Evolutionary conservation across 2,888 invertebrate genomes (phyloP).

Genomic region (Buathra laborator): DNA sequence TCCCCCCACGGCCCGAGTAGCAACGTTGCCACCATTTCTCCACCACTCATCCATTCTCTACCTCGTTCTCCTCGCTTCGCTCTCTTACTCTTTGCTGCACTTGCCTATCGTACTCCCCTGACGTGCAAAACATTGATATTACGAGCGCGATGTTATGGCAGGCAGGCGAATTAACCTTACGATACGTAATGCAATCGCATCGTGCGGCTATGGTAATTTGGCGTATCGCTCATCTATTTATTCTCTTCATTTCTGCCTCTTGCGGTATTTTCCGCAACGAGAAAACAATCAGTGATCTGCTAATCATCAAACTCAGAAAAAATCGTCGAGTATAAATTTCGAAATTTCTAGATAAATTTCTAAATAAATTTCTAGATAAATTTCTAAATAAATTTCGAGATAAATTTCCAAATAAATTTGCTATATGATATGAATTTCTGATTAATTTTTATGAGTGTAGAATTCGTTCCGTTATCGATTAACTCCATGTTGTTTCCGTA

Average conservation of each 20-base stretch:
- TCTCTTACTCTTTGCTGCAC: neutral
- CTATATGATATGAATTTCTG: too few species aligned
- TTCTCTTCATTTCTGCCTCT: neutral
- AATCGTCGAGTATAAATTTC: too few species aligned
- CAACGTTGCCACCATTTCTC: constrained; percentile 59
- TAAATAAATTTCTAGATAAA: too few species aligned
- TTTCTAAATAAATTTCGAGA: too few species aligned
- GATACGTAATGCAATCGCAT: constrained; percentile 46
- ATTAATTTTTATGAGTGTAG: too few species aligned
- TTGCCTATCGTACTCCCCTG: constrained; percentile 31
- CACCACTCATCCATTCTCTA: constrained; percentile 64
- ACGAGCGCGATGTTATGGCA: constrained; percentile 25
- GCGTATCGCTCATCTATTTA: too few species aligned
- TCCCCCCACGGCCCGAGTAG: constrained; percentile 57
- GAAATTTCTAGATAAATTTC: too few species aligned
- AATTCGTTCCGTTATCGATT: too few species aligned
- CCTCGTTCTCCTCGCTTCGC: constrained; percentile 37
- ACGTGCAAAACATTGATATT: constrained; percentile 63
- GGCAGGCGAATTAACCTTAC: constrained; percentile 32
- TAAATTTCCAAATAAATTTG: too few species aligned
- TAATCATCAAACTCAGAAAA: too few species aligned
- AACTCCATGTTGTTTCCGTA: neutral
- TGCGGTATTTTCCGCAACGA: neutral
- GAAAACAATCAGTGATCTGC: constrained; percentile 1
- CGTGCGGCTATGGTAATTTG: neutral